Percentiles rank a stretch among this genome's conserved stretches.
phyloP scores from a whole-genome alignment of 2,888 invertebrate species.

The Rhogogaster chlorosoma region DNA sequence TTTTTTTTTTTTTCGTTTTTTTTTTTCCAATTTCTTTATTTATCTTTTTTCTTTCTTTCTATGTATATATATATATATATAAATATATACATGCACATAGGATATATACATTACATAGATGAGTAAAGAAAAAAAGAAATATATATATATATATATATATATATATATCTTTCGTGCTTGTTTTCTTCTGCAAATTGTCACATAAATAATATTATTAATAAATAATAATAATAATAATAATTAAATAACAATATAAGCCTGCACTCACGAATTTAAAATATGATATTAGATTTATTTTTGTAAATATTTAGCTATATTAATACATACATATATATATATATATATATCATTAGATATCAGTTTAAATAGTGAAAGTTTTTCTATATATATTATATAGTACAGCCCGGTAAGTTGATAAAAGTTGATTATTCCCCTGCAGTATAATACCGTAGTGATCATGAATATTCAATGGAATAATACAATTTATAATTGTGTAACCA shows the following conservation, averaged over 20 bases:
- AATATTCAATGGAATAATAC: constrained; percentile 2
- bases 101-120: too few relatives aligned
- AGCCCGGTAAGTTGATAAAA: constrained; percentile 26
- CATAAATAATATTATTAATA: background rate
- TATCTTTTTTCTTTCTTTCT: background rate
- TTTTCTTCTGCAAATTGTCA: constrained; percentile 2
- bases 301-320: background rate
- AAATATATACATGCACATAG: background rate
- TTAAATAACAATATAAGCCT: constrained; percentile 24
- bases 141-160: background rate
- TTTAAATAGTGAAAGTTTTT: constrained; percentile 20
- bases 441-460: background rate
- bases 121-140: too few relatives aligned
- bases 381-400: too few relatives aligned
- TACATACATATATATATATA: too few relatives aligned
- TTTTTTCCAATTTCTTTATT: background rate
- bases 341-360: constrained; percentile 10
- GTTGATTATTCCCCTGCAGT: background rate
- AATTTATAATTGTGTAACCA: constrained; percentile 11
- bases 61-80: background rate
- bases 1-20: background rate
- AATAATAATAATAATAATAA: background rate
- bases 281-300: constrained; percentile 6
- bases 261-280: constrained; percentile 39
- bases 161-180: background rate